These are phyloP conservation scores for Synergus laeviventris DNA, from an alignment of 2,888 invertebrate genomes.

Conservation along the genomic window DNA sequence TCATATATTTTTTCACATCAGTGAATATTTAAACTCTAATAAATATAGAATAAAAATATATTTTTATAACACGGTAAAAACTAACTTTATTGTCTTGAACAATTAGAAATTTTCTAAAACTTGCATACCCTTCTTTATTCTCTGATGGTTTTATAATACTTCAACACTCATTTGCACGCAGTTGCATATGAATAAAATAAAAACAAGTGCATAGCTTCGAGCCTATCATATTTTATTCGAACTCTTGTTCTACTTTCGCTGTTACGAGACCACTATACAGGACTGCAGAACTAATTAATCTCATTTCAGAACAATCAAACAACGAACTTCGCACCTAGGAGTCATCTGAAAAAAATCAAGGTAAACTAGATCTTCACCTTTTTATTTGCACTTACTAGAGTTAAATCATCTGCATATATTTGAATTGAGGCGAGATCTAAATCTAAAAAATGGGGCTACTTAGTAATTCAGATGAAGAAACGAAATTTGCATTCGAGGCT, in stretches of 20 bases:
- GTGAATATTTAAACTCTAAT: neutral
- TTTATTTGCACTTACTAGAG: neutral
- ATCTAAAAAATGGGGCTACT: neutral
- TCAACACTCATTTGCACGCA: neutral
- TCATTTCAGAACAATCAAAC: conserved; percentile 33
- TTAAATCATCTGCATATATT: neutral
- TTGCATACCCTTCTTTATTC: neutral
- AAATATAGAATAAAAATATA: neutral
- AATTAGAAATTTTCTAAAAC: neutral
- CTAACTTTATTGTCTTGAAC: neutral
- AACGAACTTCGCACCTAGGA: conserved; percentile 2
- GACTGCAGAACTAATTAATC: conserved; percentile 21
- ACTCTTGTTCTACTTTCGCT: conserved; percentile 28
- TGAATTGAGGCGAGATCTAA: neutral
- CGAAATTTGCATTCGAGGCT: neutral
- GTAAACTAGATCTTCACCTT: neutral
- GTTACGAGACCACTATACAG: neutral
- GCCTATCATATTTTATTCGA: conserved; percentile 11
- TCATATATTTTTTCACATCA: neutral
- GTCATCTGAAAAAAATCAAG: conserved; percentile 22
- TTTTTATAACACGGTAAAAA: neutral
- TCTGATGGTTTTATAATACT: neutral
- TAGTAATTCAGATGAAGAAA: conserved; percentile 2
- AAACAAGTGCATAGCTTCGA: conserved; percentile 13
- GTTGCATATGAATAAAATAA: neutral